Conservation (phyloP, 2,888 invertebrate genomes). For the Mayetiola destructor region DNA sequence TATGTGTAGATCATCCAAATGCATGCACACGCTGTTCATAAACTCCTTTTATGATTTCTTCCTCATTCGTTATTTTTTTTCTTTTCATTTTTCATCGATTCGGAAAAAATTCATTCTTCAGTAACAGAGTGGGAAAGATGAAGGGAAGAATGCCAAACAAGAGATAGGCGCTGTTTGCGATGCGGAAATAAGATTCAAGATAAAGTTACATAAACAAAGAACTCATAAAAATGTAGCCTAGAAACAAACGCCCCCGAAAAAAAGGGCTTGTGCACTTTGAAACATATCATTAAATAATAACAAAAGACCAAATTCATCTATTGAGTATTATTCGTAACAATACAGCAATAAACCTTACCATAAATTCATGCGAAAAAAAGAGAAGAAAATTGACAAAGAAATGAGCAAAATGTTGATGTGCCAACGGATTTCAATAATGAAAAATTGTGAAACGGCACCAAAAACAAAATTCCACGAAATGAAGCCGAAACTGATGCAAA, state of each 20-base stretch:
- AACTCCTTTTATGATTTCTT: too few relatives aligned
- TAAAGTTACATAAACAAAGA: neutral
- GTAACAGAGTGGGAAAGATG: too few relatives aligned
- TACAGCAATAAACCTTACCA: too few relatives aligned
- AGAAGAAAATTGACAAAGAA: neutral
- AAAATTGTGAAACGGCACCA: neutral
- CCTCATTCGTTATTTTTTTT: too few relatives aligned
- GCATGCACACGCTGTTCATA: too few relatives aligned
- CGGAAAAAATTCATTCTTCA: too few relatives aligned
- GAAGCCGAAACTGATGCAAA: slow-evolving; percentile 1
- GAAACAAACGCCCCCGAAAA: slow-evolving; percentile 10
- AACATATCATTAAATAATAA: slow-evolving; percentile 8
- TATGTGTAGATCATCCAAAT: too few relatives aligned
- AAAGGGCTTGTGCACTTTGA: neutral
- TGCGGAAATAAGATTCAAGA: too few relatives aligned
- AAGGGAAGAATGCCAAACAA: too few relatives aligned
- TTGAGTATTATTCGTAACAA: too few relatives aligned
- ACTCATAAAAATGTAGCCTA: slow-evolving; percentile 4
- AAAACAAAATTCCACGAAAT: neutral
- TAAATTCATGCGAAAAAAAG: neutral
- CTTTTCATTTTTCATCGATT: too few relatives aligned
- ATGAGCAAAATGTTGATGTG: neutral
- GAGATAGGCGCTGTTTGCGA: too few relatives aligned
- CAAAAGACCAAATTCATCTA: neutral
- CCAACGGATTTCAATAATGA: neutral